Evolutionary conservation across 2,888 invertebrate species (phyloP), one percentile per base, ranked within the genome.

Genomic region (Bhutanitis thaidina): DNA sequence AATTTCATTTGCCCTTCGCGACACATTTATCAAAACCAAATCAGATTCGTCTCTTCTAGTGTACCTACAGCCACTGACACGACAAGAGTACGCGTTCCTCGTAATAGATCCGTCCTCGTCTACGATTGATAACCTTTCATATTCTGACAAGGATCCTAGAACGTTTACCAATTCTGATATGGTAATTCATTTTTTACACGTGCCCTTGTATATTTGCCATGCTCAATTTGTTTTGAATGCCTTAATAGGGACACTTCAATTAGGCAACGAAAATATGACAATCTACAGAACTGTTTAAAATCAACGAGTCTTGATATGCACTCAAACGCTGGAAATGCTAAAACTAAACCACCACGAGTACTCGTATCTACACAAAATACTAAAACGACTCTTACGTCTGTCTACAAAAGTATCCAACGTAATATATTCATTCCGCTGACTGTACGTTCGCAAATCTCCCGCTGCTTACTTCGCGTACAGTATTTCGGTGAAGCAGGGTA

Each of bases 361-460:
- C n/a, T n/a, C n/a, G n/a, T 4, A 30, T 9, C n/a, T 30, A 25
- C 27, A 40, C 27, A 35, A 4, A 34, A 13, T 13, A 10, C 30
- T 7, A 29, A 14, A 41, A 30, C 30, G 16, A 9, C 20, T 20
- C 41, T 29, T 41, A 43, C 41, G 49, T 41, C 47, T n/a, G n/a
- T n/a, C n/a, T 47, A n/a, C 47, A 16, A 7, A 29, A 35, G 36
- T 43, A 43, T 43, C 16, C 16, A 9, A 7, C n/a, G 20, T 43
- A 43, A 49, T 43, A 40, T 48, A 49, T 49, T 49, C 49, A 37
- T 43, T 30, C 36, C 49, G 43, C 32, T 30, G 43, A 37, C 49
- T 49, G 43, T 43, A 43, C 49, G 36, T 43, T 49, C 38, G 38
- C 14, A 49, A 37, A 49, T 49, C 43, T 38, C 34, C 32, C 43